Evolutionary conservation across 2,888 invertebrate species (phyloP).

Genomic region (Acronicta psi): DNA sequence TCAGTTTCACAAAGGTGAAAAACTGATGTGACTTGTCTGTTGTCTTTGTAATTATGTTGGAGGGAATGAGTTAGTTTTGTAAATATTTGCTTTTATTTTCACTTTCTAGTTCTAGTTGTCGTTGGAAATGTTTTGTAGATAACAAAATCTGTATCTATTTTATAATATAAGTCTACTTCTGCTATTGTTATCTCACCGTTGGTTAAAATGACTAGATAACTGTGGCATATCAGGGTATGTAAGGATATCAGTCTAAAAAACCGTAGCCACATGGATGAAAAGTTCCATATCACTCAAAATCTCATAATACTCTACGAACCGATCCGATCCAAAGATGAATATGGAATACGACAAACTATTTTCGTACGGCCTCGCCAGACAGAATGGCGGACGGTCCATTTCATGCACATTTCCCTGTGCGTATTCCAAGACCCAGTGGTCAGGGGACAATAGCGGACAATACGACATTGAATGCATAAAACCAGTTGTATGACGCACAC

Average conservation of each 20-base stretch:
- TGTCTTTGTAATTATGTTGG: constrained; percentile 19
- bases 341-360: constrained; percentile 30
- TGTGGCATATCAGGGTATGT: too few relatives aligned
- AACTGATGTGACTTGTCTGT: constrained; percentile 17
- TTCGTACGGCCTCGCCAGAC: constrained; percentile 25
- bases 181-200: neutral
- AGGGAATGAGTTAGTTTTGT: constrained; percentile 10
- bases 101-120: constrained; percentile 6
- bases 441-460: constrained; percentile 74
- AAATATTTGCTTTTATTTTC: constrained; percentile 5
- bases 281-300: neutral
- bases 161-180: neutral
- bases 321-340: constrained; percentile 14
- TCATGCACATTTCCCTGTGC: constrained; percentile 67
- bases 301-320: neutral
- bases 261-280: neutral
- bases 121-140: constrained; percentile 4
- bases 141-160: neutral
- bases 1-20: constrained; percentile 33
- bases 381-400: constrained; percentile 57
- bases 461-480: constrained; percentile 76
- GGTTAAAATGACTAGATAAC: too few relatives aligned
- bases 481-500: constrained; percentile 72
- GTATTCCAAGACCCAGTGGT: constrained; percentile 69
- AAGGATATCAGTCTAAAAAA: neutral